Base-by-base conservation (phyloP, 2,888 invertebrate genomes). In the Aporophyla lueneburgensis region DNA sequence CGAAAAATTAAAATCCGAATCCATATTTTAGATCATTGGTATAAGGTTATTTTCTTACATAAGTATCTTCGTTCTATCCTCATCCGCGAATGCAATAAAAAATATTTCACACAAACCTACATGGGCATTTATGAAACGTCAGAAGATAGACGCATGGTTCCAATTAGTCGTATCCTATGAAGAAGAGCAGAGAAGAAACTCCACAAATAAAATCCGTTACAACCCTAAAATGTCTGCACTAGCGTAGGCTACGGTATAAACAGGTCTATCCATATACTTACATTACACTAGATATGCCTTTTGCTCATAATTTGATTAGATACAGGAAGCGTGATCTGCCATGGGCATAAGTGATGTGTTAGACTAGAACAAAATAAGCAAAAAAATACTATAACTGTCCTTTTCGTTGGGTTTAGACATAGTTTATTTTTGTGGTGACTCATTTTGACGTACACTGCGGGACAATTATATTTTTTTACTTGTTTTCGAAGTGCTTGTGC, bases 241-340 rank as follows among this genome's bases (percentile, higher is more conserved):
- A 76, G 70, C 67, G 40, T 16, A 72, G 58, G 33, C 63, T 67
- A 71, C n/a, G 62, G 75, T 49, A 74, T 49, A 61, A 61, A 82
- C 46, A 46, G 40, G 56, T 27, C 56, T 58, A 61, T 54, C 59
- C 56, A 72, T 65, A 66, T 33, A 71, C 46, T 46, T 46, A 69
- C 19, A 56, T 62, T 67, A 78, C 49, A 70, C 71, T 63, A 68
- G 27, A 73, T 79, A 79, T 79, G 75, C 80, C 59, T 67, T 79
- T 70, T 58, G 58, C 67, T 66, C 62, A 65, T 71, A 33, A 66
- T 66, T 70, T 71, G 70, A 69, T 83, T 80, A 80, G 84, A 71
- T 80, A 66, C 33, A 58, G 68, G 53, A 71, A 51, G 69, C 65
- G 61, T 74, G 69, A 61, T 70, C 33, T 43, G 71, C 63, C 33